Conservation (phyloP, 23 tunicate genomes). For the Oikopleura albicans region DNA sequence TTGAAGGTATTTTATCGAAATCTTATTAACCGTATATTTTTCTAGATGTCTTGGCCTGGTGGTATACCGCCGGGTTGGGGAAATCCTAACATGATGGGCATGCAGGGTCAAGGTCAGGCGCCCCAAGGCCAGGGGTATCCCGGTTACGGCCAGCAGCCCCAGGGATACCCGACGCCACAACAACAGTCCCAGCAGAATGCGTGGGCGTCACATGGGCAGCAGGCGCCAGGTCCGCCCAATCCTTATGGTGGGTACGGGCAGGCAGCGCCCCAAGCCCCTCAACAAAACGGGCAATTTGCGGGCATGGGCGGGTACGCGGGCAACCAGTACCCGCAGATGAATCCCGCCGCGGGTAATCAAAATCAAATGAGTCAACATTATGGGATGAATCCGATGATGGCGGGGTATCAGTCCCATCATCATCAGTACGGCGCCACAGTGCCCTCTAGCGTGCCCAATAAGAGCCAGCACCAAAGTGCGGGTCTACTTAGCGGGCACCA, state of each 20-base stretch:
- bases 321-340: too few relatives aligned
- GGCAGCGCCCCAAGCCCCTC: not conserved
- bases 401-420: not conserved
- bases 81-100: conserved; percentile 8
- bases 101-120: conserved; percentile 15
- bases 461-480: not conserved
- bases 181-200: not conserved
- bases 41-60: conserved; percentile 19
- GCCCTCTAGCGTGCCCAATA: not conserved
- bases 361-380: not conserved
- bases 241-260: too few relatives aligned
- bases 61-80: conserved; percentile 23
- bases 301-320: conserved; percentile 4
- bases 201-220: not conserved
- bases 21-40: too few relatives aligned
- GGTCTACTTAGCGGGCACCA: too few relatives aligned
- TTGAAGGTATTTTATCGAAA: too few relatives aligned
- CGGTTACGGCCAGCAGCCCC: not conserved
- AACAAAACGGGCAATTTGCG: not conserved
- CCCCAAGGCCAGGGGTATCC: not conserved
- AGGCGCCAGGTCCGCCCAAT: not conserved
- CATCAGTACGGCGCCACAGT: not conserved
- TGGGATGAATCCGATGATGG: not conserved
- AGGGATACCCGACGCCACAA: not conserved
- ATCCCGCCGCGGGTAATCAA: not conserved